Percentiles rank a stretch among this genome's conserved stretches.
phyloP scores from a whole-genome alignment of 2,113 vertebrate species.

The Crotalus horridus region DNA sequence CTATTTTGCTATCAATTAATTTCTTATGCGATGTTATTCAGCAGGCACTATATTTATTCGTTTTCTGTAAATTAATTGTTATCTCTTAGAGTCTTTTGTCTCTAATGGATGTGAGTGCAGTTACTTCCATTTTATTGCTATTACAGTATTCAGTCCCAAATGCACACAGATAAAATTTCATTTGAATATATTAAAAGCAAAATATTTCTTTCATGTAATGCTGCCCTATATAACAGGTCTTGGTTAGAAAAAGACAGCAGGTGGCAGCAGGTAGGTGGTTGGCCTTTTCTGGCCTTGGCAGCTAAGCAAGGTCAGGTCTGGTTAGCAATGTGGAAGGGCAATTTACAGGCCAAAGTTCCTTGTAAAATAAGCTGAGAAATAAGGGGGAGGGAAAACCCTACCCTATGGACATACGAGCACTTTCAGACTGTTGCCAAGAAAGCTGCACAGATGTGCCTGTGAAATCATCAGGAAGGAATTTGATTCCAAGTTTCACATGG shows the following conservation, averaged over 20 bases:
- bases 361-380: background rate
- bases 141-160: background rate
- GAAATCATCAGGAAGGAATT: background rate
- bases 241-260: background rate
- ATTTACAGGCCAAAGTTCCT: background rate
- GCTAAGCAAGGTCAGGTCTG: background rate
- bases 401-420: background rate
- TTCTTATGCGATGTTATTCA: background rate
- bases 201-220: background rate
- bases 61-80: background rate
- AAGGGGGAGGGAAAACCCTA: background rate
- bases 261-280: background rate
- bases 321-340: background rate
- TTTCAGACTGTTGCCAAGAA: background rate
- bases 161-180: background rate
- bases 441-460: background rate
- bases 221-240: background rate
- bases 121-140: background rate
- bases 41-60: background rate
- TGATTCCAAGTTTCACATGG: background rate
- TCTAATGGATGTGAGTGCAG: background rate
- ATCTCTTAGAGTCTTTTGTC: background rate
- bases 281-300: background rate
- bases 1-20: background rate
- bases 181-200: background rate